phyloP scores from a whole-genome alignment of 2,888 invertebrate species.

The Polyommatus icarus region DNA sequence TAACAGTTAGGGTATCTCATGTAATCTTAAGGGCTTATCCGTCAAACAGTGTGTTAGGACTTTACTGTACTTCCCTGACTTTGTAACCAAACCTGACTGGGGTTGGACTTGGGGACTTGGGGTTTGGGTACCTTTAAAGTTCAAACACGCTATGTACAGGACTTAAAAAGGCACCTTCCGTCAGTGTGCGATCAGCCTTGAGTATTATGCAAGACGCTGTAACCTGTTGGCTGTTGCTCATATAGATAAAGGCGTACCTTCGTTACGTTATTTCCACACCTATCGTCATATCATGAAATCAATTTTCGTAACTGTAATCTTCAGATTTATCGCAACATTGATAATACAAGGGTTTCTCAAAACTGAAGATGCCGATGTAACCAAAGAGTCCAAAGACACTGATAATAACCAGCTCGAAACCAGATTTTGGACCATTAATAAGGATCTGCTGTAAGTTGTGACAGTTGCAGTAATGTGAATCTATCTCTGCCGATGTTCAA shows the following conservation, averaged over 20 bases:
- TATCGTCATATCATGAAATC: slow-evolving; percentile 13
- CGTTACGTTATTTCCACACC: slow-evolving; percentile 1
- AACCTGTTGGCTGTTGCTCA: not conserved
- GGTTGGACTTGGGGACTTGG: too few relatives aligned
- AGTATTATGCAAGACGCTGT: not conserved
- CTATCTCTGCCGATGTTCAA: too few relatives aligned
- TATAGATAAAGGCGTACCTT: not conserved
- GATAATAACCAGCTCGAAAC: not conserved
- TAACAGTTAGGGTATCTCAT: not conserved
- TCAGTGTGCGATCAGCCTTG: not conserved
- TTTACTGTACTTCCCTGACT: too few relatives aligned
- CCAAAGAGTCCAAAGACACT: not conserved
- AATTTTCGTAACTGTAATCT: not conserved
- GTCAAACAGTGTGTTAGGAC: not conserved
- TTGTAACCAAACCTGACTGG: not conserved
- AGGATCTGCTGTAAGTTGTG: not conserved
- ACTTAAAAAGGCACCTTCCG: not conserved
- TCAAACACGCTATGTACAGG: not conserved
- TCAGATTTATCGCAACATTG: not conserved
- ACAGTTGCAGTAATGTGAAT: too few relatives aligned
- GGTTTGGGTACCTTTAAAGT: too few relatives aligned
- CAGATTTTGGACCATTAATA: not conserved
- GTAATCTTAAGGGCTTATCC: not conserved
- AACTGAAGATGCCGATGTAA: not conserved
- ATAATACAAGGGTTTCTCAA: not conserved